These are phyloP conservation scores for Pontoporia blainvillei DNA, from an alignment of 2,113 vertebrate genomes.

Conservation along the genomic window DNA sequence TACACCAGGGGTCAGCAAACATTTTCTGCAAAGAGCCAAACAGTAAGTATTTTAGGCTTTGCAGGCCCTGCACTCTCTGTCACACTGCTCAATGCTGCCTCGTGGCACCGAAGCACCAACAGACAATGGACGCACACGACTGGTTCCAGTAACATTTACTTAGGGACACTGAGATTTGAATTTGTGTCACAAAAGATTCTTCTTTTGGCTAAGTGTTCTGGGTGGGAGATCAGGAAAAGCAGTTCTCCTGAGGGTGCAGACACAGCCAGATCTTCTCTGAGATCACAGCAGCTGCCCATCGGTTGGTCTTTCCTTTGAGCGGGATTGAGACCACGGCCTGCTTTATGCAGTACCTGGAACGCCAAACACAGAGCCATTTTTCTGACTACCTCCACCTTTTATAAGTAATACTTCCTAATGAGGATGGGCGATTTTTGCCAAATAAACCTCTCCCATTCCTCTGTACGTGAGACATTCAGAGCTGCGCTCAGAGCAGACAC, in stretches of 20 bases:
- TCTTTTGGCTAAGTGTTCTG: not conserved
- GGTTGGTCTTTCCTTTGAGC: no score
- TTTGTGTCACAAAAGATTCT: not conserved
- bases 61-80: fast-evolving
- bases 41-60: fast-evolving
- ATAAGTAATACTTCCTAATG: not conserved
- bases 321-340: not conserved
- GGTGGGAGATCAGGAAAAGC: not conserved
- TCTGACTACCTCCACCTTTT: not conserved
- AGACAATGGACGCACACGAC: fast-evolving
- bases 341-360: fast-evolving
- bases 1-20: no score
- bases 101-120: fast-evolving
- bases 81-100: fast-evolving
- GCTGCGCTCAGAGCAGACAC: fast-evolving
- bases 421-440: not conserved
- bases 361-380: not conserved
- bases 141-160: fast-evolving
- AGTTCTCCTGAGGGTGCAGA: not conserved
- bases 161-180: no score
- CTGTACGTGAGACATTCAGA: fast-evolving
- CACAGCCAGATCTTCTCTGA: not conserved
- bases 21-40: not conserved
- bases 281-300: not conserved
- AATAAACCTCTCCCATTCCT: not conserved